These are phyloP conservation scores for Brachionus angularis DNA, from an alignment of 1,140 invertebrate genomes.

Conservation along the genomic window DNA sequence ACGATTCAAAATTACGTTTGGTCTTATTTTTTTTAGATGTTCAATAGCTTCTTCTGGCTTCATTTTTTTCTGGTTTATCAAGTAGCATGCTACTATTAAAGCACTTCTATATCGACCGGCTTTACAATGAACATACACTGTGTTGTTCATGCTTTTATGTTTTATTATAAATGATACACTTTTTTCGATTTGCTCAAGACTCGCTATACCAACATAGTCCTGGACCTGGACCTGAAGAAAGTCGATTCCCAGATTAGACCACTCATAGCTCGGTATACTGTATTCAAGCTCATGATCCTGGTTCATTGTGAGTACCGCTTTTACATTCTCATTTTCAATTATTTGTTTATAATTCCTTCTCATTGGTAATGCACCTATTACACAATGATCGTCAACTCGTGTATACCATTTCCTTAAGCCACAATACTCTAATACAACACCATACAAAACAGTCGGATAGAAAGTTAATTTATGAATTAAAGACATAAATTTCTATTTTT, in stretches of 20 bases:
- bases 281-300: slow-evolving; percentile 19
- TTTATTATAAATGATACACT: slow-evolving; percentile 14
- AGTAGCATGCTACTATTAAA: slow-evolving; percentile 25
- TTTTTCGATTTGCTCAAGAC: slow-evolving; percentile 9
- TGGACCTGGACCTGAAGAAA: slow-evolving; percentile 20
- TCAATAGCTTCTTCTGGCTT: slow-evolving; percentile 15
- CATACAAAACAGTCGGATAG: slow-evolving; percentile 21
- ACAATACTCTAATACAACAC: slow-evolving; percentile 8
- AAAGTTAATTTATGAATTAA: slow-evolving; percentile 29
- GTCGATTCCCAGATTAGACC: slow-evolving; percentile 11
- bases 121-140: slow-evolving; percentile 44
- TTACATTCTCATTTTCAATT: slow-evolving; percentile 2
- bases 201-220: slow-evolving; percentile 32
- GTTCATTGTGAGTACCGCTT: slow-evolving; percentile 7
- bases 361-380: slow-evolving; percentile 39
- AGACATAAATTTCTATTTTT: slow-evolving; percentile 2
- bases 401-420: slow-evolving; percentile 42
- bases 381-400: slow-evolving; percentile 18
- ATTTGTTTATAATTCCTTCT: slow-evolving; percentile 17
- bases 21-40: slow-evolving; percentile 1
- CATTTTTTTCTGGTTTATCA: slow-evolving; percentile 2
- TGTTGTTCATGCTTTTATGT: neutral
- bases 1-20: slow-evolving; percentile 26
- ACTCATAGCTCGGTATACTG: neutral
- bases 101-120: slow-evolving; percentile 37